Conservation (phyloP, 1,140 invertebrate species). For the Meloidogyne floridensis region DNA sequence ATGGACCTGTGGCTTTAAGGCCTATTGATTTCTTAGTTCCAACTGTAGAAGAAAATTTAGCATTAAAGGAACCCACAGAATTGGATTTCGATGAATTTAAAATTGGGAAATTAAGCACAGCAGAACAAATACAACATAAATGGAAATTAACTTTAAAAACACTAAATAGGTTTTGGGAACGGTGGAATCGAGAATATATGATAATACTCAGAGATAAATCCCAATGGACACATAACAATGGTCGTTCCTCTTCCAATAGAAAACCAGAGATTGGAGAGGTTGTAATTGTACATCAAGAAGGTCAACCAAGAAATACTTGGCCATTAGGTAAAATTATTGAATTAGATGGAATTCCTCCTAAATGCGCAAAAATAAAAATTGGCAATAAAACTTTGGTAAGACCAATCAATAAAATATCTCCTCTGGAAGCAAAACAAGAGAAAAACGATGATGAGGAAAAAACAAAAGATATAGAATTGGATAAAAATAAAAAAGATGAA, state of each 20-base stretch:
- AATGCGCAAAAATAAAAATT: no score
- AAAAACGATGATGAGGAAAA: no score
- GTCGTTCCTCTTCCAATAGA: neutral
- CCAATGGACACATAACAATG: neutral
- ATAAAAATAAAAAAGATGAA: no score
- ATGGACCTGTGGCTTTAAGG: no score
- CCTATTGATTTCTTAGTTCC: no score
- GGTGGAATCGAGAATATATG: slow-evolving; percentile 6
- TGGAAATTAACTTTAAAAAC: neutral
- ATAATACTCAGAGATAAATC: neutral
- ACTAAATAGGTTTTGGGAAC: neutral
- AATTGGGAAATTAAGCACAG: neutral
- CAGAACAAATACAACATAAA: neutral
- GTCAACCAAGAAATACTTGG: neutral
- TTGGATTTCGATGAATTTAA: no score
- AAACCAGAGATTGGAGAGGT: neutral
- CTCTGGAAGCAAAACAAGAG: no score
- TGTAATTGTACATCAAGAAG: neutral
- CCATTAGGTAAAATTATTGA: slow-evolving; percentile 11
- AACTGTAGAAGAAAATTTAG: no score
- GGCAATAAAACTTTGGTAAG: no score
- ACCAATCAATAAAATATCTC: no score
- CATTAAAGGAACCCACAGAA: no score
- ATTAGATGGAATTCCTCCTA: neutral
- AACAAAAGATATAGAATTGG: no score